phyloP scores from a whole-genome alignment of 2,113 vertebrate species.

The Silurus meridionalis region DNA sequence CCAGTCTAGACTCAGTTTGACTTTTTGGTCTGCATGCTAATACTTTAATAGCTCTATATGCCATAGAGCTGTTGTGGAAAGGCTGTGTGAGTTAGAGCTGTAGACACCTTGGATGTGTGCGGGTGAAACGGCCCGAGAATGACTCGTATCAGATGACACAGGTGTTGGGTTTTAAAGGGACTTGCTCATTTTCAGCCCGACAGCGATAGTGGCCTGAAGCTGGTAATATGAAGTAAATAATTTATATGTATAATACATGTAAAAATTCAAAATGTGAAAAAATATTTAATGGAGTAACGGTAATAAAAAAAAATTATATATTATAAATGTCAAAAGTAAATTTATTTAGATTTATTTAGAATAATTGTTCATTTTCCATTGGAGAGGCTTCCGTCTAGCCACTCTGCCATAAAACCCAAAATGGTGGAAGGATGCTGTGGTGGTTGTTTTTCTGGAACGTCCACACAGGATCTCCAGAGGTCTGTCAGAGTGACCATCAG shows the following conservation, averaged over 20 bases:
- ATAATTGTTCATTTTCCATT: too few relatives aligned
- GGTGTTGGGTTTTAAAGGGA: conserved; percentile 8
- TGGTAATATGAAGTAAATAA: not conserved
- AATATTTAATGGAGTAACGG: not conserved
- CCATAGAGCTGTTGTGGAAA: not conserved
- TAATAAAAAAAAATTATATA: too few relatives aligned
- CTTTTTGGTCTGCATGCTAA: not conserved
- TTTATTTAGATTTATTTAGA: too few relatives aligned
- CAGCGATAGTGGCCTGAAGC: not conserved
- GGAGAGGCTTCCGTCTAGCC: too few relatives aligned
- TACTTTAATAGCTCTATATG: not conserved
- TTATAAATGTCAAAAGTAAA: too few relatives aligned
- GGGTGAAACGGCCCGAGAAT: not conserved
- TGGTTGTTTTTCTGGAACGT: too few relatives aligned
- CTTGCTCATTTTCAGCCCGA: not conserved
- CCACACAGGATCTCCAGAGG: too few relatives aligned
- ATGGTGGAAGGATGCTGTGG: too few relatives aligned
- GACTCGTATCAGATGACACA: conserved; percentile 29
- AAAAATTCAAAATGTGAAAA: not conserved
- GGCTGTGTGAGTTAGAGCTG: not conserved
- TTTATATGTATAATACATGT: not conserved
- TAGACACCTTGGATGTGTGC: not conserved
- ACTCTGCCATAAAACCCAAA: too few relatives aligned
- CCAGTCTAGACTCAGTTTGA: not conserved
- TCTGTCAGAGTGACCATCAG: too few relatives aligned